phyloP scores from a whole-genome alignment of 2,797 vertebrate species.

The Ptychadena robeensis region DNA sequence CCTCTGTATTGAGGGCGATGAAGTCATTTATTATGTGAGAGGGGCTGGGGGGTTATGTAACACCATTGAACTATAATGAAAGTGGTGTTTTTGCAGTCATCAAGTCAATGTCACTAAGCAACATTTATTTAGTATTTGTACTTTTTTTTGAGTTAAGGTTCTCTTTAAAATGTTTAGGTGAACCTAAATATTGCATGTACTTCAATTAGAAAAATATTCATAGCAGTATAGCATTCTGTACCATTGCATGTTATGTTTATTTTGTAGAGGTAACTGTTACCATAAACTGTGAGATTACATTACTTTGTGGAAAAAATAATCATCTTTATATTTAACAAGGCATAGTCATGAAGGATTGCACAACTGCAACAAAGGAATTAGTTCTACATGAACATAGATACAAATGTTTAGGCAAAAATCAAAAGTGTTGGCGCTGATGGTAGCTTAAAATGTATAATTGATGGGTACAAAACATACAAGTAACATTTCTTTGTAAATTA shows the following conservation, averaged over 20 bases:
- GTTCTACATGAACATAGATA: slow-evolving; percentile 15
- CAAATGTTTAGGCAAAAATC: slow-evolving; percentile 34
- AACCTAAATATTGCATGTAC: no score
- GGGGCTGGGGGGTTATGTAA: no score
- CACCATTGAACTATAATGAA: no score
- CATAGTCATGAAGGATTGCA: slow-evolving; percentile 4
- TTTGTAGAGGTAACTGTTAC: background rate
- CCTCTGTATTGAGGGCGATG: no score
- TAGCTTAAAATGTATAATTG: slow-evolving; percentile 10
- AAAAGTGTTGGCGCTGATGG: background rate
- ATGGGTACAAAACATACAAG: slow-evolving; percentile 26
- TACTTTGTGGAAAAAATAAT: background rate
- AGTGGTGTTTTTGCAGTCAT: no score
- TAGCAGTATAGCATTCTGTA: background rate
- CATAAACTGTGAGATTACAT: background rate
- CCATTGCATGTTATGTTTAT: background rate
- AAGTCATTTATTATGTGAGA: no score
- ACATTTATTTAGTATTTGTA: no score
- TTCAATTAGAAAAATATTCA: no score
- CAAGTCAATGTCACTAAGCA: no score
- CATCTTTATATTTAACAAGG: background rate
- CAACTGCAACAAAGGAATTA: slow-evolving; percentile 10
- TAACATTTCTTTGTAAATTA: slow-evolving; percentile 38
- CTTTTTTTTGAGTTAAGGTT: no score
- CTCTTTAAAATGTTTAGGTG: no score